Percentiles rank a stretch among this genome's conserved stretches.
Conservation (phyloP, 2,888 invertebrate genomes). For the Papilio demoleus region DNA sequence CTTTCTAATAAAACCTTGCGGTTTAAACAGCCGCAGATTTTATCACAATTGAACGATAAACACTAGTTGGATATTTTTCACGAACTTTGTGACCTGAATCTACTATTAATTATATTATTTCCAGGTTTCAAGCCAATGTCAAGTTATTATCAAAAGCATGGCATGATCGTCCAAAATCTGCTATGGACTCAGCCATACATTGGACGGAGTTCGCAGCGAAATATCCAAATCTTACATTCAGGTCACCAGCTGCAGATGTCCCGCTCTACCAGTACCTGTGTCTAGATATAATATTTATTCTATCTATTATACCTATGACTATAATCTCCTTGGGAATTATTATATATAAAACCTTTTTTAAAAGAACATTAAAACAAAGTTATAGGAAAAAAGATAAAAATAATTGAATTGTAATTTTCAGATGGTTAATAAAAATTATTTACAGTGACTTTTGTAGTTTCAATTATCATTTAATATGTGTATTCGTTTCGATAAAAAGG, state of each 20-base stretch:
- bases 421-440: not conserved
- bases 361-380: not conserved
- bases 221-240: constrained; percentile 70
- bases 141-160: constrained; percentile 80
- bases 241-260: constrained; percentile 73
- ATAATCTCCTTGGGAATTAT: not conserved
- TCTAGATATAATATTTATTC: constrained; percentile 60
- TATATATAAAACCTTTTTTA: constrained; percentile 7
- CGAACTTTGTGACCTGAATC: too few relatives aligned
- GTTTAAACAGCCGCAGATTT: too few relatives aligned
- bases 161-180: constrained; percentile 81
- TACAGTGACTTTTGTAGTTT: not conserved
- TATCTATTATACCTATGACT: constrained; percentile 41
- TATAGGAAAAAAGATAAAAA: not conserved
- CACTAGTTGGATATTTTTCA: too few relatives aligned
- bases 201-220: constrained; percentile 85
- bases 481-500: not conserved
- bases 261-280: constrained; percentile 78
- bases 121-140: constrained; percentile 68
- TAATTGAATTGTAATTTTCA: not conserved
- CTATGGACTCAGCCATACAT: constrained; percentile 84
- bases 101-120: constrained; percentile 50
- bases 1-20: too few relatives aligned
- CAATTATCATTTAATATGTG: not conserved
- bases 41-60: too few relatives aligned